Conservation (phyloP, 2,888 invertebrate species). For the Cataglyphis altisquamis region DNA sequence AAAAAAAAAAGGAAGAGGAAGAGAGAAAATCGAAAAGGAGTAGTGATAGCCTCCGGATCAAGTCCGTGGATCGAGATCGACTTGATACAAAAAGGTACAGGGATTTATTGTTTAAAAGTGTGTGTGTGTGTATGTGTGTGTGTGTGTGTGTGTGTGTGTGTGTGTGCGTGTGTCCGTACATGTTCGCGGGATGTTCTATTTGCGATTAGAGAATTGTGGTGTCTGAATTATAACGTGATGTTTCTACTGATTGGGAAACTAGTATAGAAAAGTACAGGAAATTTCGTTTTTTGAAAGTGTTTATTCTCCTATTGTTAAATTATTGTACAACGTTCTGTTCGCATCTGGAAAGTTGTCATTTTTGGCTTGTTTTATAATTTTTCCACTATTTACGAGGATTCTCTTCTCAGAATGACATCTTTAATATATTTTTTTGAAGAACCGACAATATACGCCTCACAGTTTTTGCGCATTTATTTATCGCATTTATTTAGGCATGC, state of each 20-base stretch:
- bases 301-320: conserved; percentile 7
- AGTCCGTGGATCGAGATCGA: conserved; percentile 26
- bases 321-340: not conserved
- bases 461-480: not conserved
- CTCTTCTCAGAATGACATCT: not conserved
- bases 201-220: not conserved
- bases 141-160: not conserved
- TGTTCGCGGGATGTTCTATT: not conserved
- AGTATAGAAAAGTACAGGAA: not conserved
- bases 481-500: not conserved
- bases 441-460: not conserved
- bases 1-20: not conserved
- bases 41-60: conserved; percentile 16
- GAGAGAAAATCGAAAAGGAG: not conserved
- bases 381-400: not conserved
- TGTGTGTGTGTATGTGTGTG: conserved; percentile 6
- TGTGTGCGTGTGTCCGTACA: conserved; percentile 2
- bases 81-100: conserved; percentile 46
- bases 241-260: not conserved
- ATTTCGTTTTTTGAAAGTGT: not conserved
- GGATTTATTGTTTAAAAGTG: conserved; percentile 33
- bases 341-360: not conserved
- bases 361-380: not conserved
- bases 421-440: not conserved
- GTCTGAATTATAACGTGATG: conserved; percentile 3